phyloP scores from a whole-genome alignment of 37 sponge, comb jelly and placozoan species.

The Dysidea cf. avara region DNA sequence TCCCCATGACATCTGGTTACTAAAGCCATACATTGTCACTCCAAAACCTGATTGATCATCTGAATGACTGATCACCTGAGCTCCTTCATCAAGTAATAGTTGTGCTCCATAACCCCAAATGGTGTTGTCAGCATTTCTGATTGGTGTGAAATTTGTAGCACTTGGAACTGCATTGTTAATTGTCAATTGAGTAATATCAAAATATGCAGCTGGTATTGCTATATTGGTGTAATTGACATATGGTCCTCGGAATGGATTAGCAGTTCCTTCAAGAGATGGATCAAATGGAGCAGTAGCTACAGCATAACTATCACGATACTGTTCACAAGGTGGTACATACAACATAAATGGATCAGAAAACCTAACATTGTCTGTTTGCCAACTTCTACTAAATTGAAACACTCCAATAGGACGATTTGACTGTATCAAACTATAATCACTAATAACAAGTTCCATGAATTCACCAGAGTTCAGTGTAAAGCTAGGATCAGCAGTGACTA shows the following conservation, averaged over 20 bases:
- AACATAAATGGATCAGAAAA: constrained; percentile 56
- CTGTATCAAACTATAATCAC: too few relatives aligned
- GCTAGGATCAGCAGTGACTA: too few relatives aligned
- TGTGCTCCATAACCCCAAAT: too few relatives aligned
- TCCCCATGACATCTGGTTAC: constrained; percentile 43
- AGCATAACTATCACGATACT: constrained; percentile 51
- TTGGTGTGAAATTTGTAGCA: too few relatives aligned
- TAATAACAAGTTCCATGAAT: constrained; percentile 8
- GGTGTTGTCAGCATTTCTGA: neutral
- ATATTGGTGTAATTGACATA: constrained; percentile 32
- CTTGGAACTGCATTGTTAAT: constrained; percentile 26
- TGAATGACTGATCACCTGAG: constrained; percentile 29
- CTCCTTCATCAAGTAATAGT: constrained; percentile 4
- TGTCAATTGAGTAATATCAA: constrained; percentile 6
- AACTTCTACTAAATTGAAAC: constrained; percentile 20
- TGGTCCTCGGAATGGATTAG: constrained; percentile 14
- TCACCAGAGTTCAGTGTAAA: too few relatives aligned
- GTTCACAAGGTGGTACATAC: too few relatives aligned
- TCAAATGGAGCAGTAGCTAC: too few relatives aligned
- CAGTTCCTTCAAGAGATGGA: too few relatives aligned
- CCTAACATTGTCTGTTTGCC: constrained; percentile 35
- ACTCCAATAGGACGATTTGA: constrained; percentile 38
- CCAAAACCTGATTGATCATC: constrained; percentile 33
- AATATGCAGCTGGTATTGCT: constrained; percentile 28
- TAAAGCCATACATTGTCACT: too few relatives aligned